phyloP scores from a whole-genome alignment of 2,113 vertebrate genomes.

The Lagopus leucura region DNA sequence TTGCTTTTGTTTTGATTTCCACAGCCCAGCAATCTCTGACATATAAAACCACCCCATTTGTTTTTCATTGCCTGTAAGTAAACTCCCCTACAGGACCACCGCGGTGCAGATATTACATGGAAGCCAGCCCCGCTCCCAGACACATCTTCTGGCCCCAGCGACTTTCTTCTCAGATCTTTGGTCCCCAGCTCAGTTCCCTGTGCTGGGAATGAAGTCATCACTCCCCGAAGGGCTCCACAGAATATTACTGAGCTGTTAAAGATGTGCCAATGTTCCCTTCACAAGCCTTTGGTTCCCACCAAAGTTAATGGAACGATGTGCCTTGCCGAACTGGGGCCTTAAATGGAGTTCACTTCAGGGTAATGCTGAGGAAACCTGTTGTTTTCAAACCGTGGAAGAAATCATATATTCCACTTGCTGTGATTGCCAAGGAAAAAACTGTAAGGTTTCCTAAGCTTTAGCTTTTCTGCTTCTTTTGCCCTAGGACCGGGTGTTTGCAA shows the following conservation, averaged over 20 bases:
- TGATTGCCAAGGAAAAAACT: background rate
- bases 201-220: background rate
- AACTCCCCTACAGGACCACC: constrained; percentile 41
- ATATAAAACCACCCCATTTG: constrained; percentile 25
- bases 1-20: constrained; percentile 46
- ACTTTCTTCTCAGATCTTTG: background rate
- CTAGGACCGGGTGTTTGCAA: background rate
- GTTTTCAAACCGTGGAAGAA: background rate
- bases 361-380: background rate
- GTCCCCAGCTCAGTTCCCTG: background rate
- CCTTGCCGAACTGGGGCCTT: background rate
- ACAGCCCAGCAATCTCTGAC: background rate
- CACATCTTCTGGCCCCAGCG: background rate
- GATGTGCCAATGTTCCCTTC: background rate
- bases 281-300: background rate
- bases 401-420: background rate
- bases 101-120: background rate
- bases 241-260: background rate
- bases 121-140: background rate
- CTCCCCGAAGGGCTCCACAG: background rate
- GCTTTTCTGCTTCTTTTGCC: background rate
- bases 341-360: constrained; percentile 20
- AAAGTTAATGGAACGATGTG: background rate
- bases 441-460: background rate
- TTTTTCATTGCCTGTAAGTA: constrained; percentile 47